Percentiles rank a stretch among this genome's conserved stretches.
These are phyloP conservation scores for Burhinus bistriatus DNA, from an alignment of 2,113 vertebrate species.

Conservation along the genomic window DNA sequence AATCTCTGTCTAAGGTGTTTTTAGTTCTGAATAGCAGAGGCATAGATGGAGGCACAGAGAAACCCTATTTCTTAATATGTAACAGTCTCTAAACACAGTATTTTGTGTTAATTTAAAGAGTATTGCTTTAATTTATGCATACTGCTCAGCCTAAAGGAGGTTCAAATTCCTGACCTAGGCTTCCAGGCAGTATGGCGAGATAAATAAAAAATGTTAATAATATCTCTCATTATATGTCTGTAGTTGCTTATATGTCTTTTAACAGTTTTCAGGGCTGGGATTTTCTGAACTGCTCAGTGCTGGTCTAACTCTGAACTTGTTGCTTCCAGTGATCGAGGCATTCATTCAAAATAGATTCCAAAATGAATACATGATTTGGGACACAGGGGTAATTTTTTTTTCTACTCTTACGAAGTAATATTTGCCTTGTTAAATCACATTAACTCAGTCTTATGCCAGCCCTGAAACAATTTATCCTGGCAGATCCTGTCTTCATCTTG, in stretches of 20 bases:
- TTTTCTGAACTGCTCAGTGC: background rate
- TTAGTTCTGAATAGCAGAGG: background rate
- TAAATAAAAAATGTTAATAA: background rate
- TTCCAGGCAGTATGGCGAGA: background rate
- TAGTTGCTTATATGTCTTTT: background rate
- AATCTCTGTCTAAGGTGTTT: background rate
- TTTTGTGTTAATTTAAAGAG: background rate
- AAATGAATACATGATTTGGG: background rate
- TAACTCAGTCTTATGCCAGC: background rate
- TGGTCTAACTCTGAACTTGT: background rate
- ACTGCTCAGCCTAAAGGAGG: background rate
- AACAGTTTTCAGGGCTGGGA: background rate
- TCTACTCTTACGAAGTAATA: background rate
- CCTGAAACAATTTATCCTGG: background rate
- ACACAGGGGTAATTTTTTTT: background rate
- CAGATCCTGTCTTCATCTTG: background rate
- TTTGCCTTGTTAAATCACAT: background rate
- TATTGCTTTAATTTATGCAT: background rate
- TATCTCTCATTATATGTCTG: background rate
- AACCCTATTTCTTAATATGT: background rate
- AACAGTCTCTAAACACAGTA: background rate
- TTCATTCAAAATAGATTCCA: background rate
- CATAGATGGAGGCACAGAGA: background rate
- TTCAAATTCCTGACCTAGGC: background rate
- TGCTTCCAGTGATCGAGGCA: background rate